Evolutionary conservation across 2,888 invertebrate genomes (phyloP).

Genomic region (Adelognathus sp.): DNA sequence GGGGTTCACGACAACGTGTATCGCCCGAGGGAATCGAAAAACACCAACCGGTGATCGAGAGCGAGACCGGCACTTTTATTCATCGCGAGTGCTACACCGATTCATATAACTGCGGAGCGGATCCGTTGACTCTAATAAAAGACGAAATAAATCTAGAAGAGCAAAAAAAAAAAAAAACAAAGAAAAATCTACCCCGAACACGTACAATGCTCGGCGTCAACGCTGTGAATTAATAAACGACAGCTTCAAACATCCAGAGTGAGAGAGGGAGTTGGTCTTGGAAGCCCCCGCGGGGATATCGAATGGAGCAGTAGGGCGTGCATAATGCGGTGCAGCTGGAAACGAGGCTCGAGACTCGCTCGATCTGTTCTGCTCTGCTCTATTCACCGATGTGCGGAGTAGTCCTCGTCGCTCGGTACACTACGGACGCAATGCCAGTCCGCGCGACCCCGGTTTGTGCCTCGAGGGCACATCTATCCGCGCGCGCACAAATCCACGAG

Average conservation of each 20-base stretch:
- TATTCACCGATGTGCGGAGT: conserved; percentile 2
- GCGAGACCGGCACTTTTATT: conserved; percentile 38
- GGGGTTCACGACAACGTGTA: conserved; percentile 9
- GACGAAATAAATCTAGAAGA: conserved; percentile 50
- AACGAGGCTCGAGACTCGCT: conserved; percentile 53
- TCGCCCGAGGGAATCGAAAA: conserved; percentile 38
- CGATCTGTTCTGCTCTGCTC: conserved; percentile 23
- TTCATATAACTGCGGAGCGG: background rate
- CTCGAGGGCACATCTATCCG: conserved; percentile 41
- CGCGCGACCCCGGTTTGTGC: conserved; percentile 39
- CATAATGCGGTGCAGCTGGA: conserved; percentile 78
- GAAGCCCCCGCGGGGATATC: conserved; percentile 69
- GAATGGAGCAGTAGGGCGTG: conserved; percentile 75
- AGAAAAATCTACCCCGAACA: conserved; percentile 4
- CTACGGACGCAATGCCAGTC: no score
- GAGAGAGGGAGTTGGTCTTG: conserved; percentile 44
- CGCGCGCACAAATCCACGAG: conserved; percentile 44
- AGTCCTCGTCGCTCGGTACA: conserved; percentile 24
- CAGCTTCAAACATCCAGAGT: conserved; percentile 66
- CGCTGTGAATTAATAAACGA: conserved; percentile 79
- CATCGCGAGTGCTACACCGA: background rate
- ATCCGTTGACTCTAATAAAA: conserved; percentile 17
- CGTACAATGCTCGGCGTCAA: conserved; percentile 50
- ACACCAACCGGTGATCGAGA: conserved; percentile 20
- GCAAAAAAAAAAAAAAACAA: conserved; percentile 5